Evolutionary conservation across 2,888 invertebrate genomes (phyloP).

Genomic region (Lepidonotus clava): DNA sequence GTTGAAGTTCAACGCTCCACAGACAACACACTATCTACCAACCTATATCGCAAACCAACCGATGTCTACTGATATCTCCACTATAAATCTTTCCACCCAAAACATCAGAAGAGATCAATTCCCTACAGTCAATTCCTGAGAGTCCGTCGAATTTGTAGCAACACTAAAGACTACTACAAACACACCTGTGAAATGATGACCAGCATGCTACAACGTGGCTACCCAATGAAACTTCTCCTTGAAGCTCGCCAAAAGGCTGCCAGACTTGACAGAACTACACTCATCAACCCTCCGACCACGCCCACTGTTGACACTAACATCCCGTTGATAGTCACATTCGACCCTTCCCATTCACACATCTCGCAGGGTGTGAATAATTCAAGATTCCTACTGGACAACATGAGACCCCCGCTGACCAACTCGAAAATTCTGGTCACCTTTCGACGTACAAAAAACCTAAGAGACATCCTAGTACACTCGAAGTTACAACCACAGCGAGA

Average conservation of each 20-base stretch:
- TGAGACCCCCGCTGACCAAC: background rate
- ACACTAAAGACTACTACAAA: background rate
- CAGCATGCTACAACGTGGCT: background rate
- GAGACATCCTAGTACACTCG: background rate
- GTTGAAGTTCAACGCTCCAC: background rate
- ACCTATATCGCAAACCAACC: background rate
- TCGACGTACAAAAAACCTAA: background rate
- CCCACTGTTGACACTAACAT: background rate
- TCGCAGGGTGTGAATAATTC: background rate
- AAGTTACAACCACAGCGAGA: too few relatives aligned
- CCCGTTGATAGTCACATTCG: background rate
- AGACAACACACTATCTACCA: background rate
- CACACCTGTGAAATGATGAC: background rate
- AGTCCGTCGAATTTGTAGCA: background rate
- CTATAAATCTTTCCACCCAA: conserved; percentile 2
- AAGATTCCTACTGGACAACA: background rate
- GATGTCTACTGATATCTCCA: background rate
- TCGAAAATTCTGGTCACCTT: background rate
- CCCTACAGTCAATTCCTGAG: too few relatives aligned
- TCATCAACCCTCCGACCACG: background rate
- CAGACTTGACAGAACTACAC: background rate
- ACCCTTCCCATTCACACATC: background rate
- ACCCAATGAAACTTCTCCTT: background rate
- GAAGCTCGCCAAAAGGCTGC: background rate
- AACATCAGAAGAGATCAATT: too few relatives aligned